These are phyloP conservation scores for Drosophila suboccidentalis DNA, from an alignment of 2,888 invertebrate species.

Conservation along the genomic window DNA sequence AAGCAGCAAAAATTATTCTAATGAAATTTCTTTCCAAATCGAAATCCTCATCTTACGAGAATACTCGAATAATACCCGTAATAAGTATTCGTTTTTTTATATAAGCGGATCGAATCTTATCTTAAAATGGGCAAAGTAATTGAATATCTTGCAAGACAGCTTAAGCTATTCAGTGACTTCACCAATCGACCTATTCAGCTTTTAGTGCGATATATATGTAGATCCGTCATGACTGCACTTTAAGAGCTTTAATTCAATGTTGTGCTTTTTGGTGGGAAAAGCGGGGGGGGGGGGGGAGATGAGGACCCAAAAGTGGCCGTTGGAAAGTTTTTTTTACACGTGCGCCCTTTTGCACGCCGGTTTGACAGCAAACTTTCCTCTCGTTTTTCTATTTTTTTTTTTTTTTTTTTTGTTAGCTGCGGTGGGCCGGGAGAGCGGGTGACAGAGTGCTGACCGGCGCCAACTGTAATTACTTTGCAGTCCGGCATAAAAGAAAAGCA, in stretches of 20 bases:
- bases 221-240: slow-evolving; percentile 15
- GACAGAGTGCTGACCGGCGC: slow-evolving; percentile 42
- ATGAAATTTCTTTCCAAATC: neutral
- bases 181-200: neutral
- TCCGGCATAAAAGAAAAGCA: slow-evolving; percentile 21
- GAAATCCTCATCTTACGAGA: neutral
- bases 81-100: neutral
- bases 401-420: slow-evolving; percentile 9
- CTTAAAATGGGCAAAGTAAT: neutral
- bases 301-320: slow-evolving; percentile 36
- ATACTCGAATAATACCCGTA: neutral
- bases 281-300: neutral
- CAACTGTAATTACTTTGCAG: slow-evolving; percentile 73
- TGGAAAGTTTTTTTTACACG: slow-evolving; percentile 62
- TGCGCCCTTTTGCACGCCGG: slow-evolving; percentile 54
- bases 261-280: neutral
- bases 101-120: neutral
- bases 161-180: neutral
- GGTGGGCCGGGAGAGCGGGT: neutral
- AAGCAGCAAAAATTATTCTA: neutral
- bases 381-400: neutral
- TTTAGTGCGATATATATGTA: neutral
- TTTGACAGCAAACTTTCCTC: slow-evolving; percentile 64
- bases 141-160: neutral
- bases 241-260: slow-evolving; percentile 31